phyloP scores from a whole-genome alignment of 1,140 invertebrate species.

The Brachionus rotundiformis region DNA sequence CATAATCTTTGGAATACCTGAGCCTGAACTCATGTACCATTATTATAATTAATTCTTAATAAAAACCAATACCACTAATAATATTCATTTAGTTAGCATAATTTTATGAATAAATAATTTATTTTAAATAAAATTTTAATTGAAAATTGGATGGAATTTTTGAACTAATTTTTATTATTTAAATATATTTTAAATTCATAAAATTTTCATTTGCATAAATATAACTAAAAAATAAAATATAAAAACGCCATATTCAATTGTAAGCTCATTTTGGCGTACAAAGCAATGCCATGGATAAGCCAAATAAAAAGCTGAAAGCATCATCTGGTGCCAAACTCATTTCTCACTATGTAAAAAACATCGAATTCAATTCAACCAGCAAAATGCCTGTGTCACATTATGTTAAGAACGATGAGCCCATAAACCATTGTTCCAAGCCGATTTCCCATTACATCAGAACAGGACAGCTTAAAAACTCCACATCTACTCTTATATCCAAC shows the following conservation, averaged over 20 bases:
- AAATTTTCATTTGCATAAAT: background rate
- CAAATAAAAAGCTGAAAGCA: background rate
- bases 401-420: background rate
- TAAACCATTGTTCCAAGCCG: background rate
- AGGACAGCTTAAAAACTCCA: background rate
- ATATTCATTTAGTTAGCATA: slow-evolving; percentile 9
- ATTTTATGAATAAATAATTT: slow-evolving; percentile 34
- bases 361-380: slow-evolving; percentile 17
- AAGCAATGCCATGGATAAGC: background rate
- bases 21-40: background rate
- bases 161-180: background rate
- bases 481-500: background rate
- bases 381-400: slow-evolving; percentile 12
- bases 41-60: background rate
- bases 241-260: background rate
- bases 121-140: slow-evolving; percentile 10
- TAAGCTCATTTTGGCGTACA: background rate
- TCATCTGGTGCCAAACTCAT: background rate
- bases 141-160: slow-evolving; percentile 3
- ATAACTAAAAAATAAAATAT: no score
- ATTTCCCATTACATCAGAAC: slow-evolving; percentile 4
- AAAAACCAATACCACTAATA: background rate
- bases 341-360: slow-evolving; percentile 6
- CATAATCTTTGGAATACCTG: no score
- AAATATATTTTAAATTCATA: background rate